Evolutionary conservation across 2,888 invertebrate genomes (phyloP).

Genomic region (Poecilobothrus nobilitatus): DNA sequence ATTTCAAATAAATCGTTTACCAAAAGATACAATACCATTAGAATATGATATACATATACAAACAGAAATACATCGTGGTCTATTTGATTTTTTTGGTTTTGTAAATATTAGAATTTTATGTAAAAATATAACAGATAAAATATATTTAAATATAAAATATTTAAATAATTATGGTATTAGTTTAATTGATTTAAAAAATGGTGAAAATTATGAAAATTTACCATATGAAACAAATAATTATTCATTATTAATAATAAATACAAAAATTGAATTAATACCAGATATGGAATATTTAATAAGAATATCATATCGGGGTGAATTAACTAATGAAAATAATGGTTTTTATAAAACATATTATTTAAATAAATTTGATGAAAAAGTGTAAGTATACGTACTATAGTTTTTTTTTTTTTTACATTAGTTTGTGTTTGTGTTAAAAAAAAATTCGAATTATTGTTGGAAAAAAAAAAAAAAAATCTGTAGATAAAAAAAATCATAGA

Average conservation of each 20-base stretch:
- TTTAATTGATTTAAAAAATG: slow-evolving; percentile 24
- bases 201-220: slow-evolving; percentile 29
- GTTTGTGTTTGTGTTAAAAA: not conserved
- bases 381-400: slow-evolving; percentile 35
- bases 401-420: not conserved
- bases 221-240: slow-evolving; percentile 28
- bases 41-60: slow-evolving; percentile 47
- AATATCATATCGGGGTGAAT: slow-evolving; percentile 51
- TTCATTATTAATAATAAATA: slow-evolving; percentile 32
- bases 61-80: slow-evolving; percentile 43
- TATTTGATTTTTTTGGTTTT: slow-evolving; percentile 39
- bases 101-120: slow-evolving; percentile 34
- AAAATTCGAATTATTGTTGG: too few species aligned
- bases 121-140: slow-evolving; percentile 5
- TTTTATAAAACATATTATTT: slow-evolving; percentile 53
- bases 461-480: too few species aligned
- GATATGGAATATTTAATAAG: slow-evolving; percentile 34
- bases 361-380: slow-evolving; percentile 34
- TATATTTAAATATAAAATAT: not conserved
- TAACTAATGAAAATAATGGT: slow-evolving; percentile 54
- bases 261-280: slow-evolving; percentile 31
- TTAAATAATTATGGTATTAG: slow-evolving; percentile 4
- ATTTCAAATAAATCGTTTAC: slow-evolving; percentile 43
- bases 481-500: too few species aligned
- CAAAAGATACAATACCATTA: slow-evolving; percentile 45